Evolutionary conservation across 2,888 invertebrate species (phyloP), one percentile per base, ranked within the genome.

Genomic region (Polyommatus iphigenia): DNA sequence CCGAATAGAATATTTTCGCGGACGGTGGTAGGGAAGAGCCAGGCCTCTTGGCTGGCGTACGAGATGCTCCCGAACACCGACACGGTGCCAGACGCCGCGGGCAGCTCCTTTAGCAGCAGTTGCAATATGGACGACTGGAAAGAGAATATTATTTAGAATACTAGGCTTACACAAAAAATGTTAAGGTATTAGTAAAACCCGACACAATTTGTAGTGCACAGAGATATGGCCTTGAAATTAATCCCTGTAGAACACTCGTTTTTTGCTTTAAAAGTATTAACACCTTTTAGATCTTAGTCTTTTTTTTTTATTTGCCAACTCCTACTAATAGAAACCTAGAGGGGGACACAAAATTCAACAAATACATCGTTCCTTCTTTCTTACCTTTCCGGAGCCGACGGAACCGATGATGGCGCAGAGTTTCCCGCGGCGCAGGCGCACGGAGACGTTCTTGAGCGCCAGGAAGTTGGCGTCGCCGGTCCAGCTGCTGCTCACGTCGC

Each of bases 1-100:
- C 98, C 98, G 87, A 98, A 98, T n/a, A 97, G 88, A 83, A 98
- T 97, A 89, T 98, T 98, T 85, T 98, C 97, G 76, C 97, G 93
- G 1, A 98, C 95, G 1, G 97, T 96, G 20, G 96, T 95, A 0
- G 96, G 96, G 86, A 97, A 97, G 0, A 97, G 95, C 98, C 98
- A 98, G 8, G 98, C 95, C 86, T 98, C 97, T 89, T 98, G 98
- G 81, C 96, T 95, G 0, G 97, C 97, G 88, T 98, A 98, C 41
- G 96, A 96, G 18, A 96, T 79, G 57, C 86, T 91, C 3, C 96
- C 98, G 77, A 95, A 94, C 18, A 97, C 93, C 78, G 95, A 91
- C 29, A 97, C 89, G 15, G 90, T 92, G 67, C 98, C 98, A 76
- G 87, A 85, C 6, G 91, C 89, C 54, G 96, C 87, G 0, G 96